These are phyloP conservation scores for Drosophila tristis DNA, from an alignment of 1,140 invertebrate species.

Conservation along the genomic window DNA sequence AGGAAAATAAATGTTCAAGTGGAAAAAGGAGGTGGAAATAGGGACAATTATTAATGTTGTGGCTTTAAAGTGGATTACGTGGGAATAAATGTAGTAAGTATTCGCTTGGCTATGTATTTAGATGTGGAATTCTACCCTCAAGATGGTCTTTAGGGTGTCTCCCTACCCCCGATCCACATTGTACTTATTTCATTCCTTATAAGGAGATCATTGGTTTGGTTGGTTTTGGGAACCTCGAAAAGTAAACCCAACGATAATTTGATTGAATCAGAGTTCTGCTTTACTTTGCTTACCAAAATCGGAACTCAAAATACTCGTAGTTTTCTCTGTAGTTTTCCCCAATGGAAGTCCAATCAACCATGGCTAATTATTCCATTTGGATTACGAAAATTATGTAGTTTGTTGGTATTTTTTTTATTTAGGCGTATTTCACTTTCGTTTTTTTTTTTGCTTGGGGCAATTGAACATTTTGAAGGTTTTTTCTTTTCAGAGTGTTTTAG, in stretches of 20 bases:
- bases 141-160: no score
- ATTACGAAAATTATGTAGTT: slow-evolving; percentile 25
- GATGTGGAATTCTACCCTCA: no score
- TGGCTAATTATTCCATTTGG: slow-evolving; percentile 53
- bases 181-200: not conserved
- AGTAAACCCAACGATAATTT: slow-evolving; percentile 46
- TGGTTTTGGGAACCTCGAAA: not conserved
- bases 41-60: no score
- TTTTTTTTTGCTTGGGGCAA: slow-evolving; percentile 40
- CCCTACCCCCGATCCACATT: no score
- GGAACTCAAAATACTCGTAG: not conserved
- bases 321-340: not conserved
- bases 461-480: slow-evolving; percentile 55
- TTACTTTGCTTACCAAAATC: slow-evolving; percentile 24
- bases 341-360: slow-evolving; percentile 47
- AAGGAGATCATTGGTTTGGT: not conserved
- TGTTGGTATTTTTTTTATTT: slow-evolving; percentile 7
- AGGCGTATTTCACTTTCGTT: slow-evolving; percentile 1
- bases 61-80: no score
- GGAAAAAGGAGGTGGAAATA: no score
- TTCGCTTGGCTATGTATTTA: no score
- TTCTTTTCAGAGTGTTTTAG: no score
- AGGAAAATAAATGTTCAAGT: no score
- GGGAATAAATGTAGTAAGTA: no score
- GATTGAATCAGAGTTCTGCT: slow-evolving; percentile 36